Base-by-base conservation (phyloP, 2,797 vertebrate genomes). In the Meriones psammophilus region DNA sequence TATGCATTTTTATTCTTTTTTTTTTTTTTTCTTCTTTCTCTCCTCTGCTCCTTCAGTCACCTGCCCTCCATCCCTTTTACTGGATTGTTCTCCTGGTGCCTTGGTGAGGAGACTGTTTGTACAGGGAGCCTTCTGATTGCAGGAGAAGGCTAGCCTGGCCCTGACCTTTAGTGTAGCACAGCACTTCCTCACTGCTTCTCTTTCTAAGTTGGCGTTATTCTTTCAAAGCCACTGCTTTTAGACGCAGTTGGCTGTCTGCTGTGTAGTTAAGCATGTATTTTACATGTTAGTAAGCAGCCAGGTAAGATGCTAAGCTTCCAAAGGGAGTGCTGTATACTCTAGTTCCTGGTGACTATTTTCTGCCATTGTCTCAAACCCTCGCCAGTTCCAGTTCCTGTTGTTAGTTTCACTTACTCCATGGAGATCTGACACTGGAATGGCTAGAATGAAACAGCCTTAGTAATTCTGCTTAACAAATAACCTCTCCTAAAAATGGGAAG, bases 111-210 rank as follows among this genome's bases (percentile, higher is more conserved):
- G 36, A 42, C n/a, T 24, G 2, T 54, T 68, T 69, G 50, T 26
- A 22, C 2, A 54, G 60, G 20, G 42, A 10, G 60, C 46, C 50
- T 5, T 1, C 36, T 14, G 28, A 36, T 0, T 1, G 1, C 5
- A 39, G 60, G 46, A 28, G n/a, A 56, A 62, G n/a, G 26, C 62
- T 18, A 33, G 8, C 13, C n/a, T 58, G 54, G 2, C 6, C 76
- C 14, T 58, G 15, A 4, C 64, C 26, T 73, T 8, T 20, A 30
- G 33, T 46, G 10, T 50, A 66, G 83, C 30, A 15, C 5, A 42
- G 60, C 5, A 50, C 56, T 36, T 50, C 13, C 5, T 24, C 1
- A 2, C n/a, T 28, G 46, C 2, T 26, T 46, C 7, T 5, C 39
- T 50, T 66, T 12, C 68, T 28, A 5, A 28, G 5, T 7, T 28